Evolutionary conservation across 2,797 vertebrate species (phyloP).

Genomic region (Gymnocypris eckloni): DNA sequence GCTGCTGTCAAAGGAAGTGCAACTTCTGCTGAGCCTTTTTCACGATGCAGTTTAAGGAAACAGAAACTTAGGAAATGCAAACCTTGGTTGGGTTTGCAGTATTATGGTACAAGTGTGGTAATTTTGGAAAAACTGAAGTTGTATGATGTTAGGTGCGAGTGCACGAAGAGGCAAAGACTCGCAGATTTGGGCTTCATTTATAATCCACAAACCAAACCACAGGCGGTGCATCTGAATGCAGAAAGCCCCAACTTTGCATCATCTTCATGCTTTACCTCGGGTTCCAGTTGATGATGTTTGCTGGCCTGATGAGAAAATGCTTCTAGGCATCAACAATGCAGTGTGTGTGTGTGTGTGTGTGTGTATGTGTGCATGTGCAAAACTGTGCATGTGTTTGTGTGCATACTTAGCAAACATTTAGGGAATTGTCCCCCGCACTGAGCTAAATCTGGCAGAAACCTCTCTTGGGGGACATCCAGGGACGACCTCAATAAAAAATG

Average conservation of each 20-base stretch:
- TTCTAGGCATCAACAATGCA: slow-evolving; percentile 70
- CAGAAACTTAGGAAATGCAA: not conserved
- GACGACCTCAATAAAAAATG: not conserved
- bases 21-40: not conserved
- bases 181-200: not conserved
- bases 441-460: slow-evolving; percentile 13
- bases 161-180: not conserved
- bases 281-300: slow-evolving; percentile 57
- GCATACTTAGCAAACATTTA: slow-evolving; percentile 3
- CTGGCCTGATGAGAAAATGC: slow-evolving; percentile 70
- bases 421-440: not conserved
- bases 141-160: not conserved
- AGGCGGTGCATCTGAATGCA: not conserved
- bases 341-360: no score
- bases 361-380: no score
- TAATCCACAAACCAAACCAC: not conserved
- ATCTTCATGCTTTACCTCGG: not conserved
- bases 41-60: not conserved
- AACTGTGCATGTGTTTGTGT: not conserved
- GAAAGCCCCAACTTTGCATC: not conserved
- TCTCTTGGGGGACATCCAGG: not conserved
- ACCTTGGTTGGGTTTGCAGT: not conserved
- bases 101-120: not conserved
- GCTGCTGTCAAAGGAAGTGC: not conserved
- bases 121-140: slow-evolving; percentile 7